These are phyloP conservation scores for Rutilus rutilus DNA, from an alignment of 2,113 vertebrate genomes.

Conservation along the genomic window DNA sequence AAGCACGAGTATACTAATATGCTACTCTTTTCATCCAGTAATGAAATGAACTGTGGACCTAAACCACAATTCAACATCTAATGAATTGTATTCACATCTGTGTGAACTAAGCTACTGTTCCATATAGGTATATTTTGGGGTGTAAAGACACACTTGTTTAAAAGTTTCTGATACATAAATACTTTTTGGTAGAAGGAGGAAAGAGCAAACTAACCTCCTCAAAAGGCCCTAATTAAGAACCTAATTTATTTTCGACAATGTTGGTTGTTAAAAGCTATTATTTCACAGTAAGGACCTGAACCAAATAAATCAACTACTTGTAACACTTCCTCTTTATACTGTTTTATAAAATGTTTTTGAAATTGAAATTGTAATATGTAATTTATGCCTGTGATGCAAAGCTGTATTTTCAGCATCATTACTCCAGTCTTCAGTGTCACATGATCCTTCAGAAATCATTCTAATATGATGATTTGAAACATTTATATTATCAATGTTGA, in stretches of 20 bases:
- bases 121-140: neutral
- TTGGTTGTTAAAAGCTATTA: too few species aligned
- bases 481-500: neutral
- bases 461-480: neutral
- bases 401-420: too few species aligned
- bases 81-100: neutral
- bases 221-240: neutral
- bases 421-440: neutral
- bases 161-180: too few species aligned
- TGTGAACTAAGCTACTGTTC: neutral
- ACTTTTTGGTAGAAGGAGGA: too few species aligned
- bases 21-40: neutral
- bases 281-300: too few species aligned
- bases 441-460: neutral
- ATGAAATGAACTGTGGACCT: constrained; percentile 2
- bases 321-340: too few species aligned
- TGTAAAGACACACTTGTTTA: neutral
- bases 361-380: too few species aligned
- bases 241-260: too few species aligned
- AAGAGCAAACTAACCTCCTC: neutral
- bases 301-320: too few species aligned
- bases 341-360: too few species aligned
- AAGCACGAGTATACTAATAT: neutral
- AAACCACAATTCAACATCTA: neutral
- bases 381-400: too few species aligned